phyloP scores from a whole-genome alignment of 2,797 vertebrate species.

The Gastrophryne carolinensis region DNA sequence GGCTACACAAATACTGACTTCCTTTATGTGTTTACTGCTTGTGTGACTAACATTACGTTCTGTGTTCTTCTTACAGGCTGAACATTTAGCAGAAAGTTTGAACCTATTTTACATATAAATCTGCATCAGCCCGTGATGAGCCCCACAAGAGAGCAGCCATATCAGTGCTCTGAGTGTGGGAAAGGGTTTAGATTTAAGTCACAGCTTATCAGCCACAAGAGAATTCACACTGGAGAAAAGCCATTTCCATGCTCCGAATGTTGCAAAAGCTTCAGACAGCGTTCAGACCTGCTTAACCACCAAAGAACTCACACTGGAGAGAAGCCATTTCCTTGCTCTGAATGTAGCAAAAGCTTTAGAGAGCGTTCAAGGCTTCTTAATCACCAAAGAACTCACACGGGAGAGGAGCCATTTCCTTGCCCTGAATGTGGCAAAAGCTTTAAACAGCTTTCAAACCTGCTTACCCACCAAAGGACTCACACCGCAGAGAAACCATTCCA shows the following conservation, averaged over 20 bases:
- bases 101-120: no score
- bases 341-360: not conserved
- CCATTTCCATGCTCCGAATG: no score
- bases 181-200: not conserved
- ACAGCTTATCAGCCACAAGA: not conserved
- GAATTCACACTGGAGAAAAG: conserved; percentile 52
- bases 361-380: not conserved
- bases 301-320: not conserved
- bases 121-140: no score
- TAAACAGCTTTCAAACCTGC: not conserved
- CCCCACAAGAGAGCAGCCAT: not conserved
- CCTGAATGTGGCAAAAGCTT: not conserved
- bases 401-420: conserved; percentile 54
- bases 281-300: not conserved
- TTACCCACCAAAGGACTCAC: conserved; percentile 32
- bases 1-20: no score
- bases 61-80: no score
- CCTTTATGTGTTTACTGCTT: no score
- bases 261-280: not conserved
- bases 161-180: not conserved
- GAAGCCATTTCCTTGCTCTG: not conserved
- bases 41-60: no score
- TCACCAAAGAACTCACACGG: not conserved
- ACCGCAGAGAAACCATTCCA: conserved; percentile 57
- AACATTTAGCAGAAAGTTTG: no score